Percentiles rank a stretch among this genome's conserved stretches.
phyloP scores from a whole-genome alignment of 2,888 invertebrate species.

The Lithosia quadra region DNA sequence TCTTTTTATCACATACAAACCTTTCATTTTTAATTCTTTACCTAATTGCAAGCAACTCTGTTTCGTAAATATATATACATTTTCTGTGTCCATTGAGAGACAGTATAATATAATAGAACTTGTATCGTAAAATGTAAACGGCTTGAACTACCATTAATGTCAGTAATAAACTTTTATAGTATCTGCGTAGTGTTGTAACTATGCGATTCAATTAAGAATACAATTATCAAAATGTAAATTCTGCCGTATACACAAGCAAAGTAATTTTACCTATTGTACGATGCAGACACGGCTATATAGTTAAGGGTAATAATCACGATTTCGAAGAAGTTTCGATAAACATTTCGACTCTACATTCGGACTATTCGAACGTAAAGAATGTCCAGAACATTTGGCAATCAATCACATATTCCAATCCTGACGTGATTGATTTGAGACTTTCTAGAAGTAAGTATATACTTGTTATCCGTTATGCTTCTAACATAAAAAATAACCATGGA shows the following conservation, averaged over 20 bases:
- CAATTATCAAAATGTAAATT: constrained; percentile 4
- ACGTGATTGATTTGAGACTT: neutral
- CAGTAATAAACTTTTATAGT: constrained; percentile 1
- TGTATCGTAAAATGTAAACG: neutral
- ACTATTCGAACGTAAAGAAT: neutral
- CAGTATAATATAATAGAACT: neutral
- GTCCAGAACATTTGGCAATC: neutral
- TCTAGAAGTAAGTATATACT: too few relatives aligned
- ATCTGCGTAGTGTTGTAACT: neutral
- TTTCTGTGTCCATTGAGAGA: neutral
- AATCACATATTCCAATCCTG: neutral
- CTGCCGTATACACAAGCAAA: neutral
- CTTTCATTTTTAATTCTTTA: too few relatives aligned
- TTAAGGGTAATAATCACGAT: neutral
- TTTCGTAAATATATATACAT: too few relatives aligned
- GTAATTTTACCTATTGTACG: neutral
- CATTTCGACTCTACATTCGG: neutral
- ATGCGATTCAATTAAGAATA: constrained; percentile 1
- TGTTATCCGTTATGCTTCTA: neutral
- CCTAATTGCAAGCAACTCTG: too few relatives aligned
- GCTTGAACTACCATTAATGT: neutral
- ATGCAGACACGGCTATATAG: neutral
- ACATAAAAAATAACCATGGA: neutral
- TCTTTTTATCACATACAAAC: too few relatives aligned
- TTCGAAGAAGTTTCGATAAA: neutral